A percentile compares a stretch with the other conserved stretches of the same genome.
Conservation (phyloP, 2,888 invertebrate genomes). For the Drosophila greeni region DNA sequence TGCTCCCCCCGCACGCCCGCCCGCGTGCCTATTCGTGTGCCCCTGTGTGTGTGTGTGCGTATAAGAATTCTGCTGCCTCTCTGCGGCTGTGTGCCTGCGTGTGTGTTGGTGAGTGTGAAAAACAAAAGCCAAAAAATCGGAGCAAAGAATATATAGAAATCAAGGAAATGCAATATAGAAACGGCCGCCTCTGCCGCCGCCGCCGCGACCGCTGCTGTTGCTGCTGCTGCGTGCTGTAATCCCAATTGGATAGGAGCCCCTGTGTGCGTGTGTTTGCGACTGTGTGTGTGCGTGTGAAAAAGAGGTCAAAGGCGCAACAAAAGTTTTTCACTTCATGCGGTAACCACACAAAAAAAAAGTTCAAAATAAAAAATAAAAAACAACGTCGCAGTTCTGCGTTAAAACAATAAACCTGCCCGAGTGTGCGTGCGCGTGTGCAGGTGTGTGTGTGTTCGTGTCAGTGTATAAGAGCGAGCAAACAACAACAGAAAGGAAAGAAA, state of each 20-base stretch:
- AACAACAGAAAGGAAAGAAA: slow-evolving; percentile 51
- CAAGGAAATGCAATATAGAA: slow-evolving; percentile 65
- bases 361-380: slow-evolving; percentile 47
- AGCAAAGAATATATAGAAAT: slow-evolving; percentile 49
- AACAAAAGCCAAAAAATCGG: slow-evolving; percentile 64
- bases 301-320: slow-evolving; percentile 74
- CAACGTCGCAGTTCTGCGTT: slow-evolving; percentile 72
- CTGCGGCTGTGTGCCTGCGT: slow-evolving; percentile 33
- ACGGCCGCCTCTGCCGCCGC: slow-evolving; percentile 39
- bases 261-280: slow-evolving; percentile 16
- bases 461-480: slow-evolving; percentile 45
- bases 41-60: slow-evolving; percentile 25
- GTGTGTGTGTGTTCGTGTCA: slow-evolving; percentile 37
- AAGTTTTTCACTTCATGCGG: slow-evolving; percentile 42
- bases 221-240: slow-evolving; percentile 54
- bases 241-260: slow-evolving; percentile 41
- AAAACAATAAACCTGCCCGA: slow-evolving; percentile 60
- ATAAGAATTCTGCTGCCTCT: slow-evolving; percentile 10
- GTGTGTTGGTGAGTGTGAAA: slow-evolving; percentile 45
- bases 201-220: slow-evolving; percentile 31
- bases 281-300: slow-evolving; percentile 49
- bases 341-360: slow-evolving; percentile 53
- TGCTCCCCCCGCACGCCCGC: slow-evolving; percentile 26
- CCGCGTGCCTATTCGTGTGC: slow-evolving; percentile 38
- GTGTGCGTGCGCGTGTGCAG: slow-evolving; percentile 35